Evolutionary conservation across 2,888 invertebrate species (phyloP), one percentile per base, ranked within the genome.

Genomic region (Crioceris asparagi): DNA sequence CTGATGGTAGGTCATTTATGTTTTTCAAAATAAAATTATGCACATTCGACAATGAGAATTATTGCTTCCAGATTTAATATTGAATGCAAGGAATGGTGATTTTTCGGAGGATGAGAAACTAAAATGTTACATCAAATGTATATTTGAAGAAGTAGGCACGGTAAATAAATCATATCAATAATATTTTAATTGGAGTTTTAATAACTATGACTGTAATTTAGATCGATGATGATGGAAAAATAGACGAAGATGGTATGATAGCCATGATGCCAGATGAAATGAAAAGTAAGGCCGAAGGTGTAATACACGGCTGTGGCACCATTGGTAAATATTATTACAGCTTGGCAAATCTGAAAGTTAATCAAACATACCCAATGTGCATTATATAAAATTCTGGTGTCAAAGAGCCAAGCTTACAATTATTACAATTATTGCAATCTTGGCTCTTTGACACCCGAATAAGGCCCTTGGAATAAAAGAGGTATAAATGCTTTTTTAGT

Each of bases 81-180:
- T 29, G 3, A 60, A 64, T 36, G 49, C 50, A 3, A 49, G 54
- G 11, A 56, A 56, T 3, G 50, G 53, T 11, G 50, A 54, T 36
- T 65, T 67, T 47, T 39, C 54, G 3, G 61, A 55, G 21, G 53
- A 46, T 15, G 42, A 49, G 18, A 47, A 43, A 7, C 43, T 54
- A 17, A 52, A 61, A 54, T 63, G 62, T 45, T 64, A 62, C 47
- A 51, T 62, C 43, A 60, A 57, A 46, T 64, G 64, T 38, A 39
- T 60, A n/a, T 33, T 44, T 25, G 39, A 42, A 17, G 47, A 47
- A 34, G 14, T 45, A 3, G 47, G 45, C 11, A 17, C 39, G 38
- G 47, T 48, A 33, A 46, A 45, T 46, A 30, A 27, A 7, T 12
- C 7, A 14, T 25, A 3, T 7, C 12, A 11, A 25, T 11, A 6